Percentiles rank a stretch among this genome's conserved stretches.
These are phyloP conservation scores for Heliconius hermathena DNA, from an alignment of 1,140 invertebrate genomes.

Conservation along the genomic window DNA sequence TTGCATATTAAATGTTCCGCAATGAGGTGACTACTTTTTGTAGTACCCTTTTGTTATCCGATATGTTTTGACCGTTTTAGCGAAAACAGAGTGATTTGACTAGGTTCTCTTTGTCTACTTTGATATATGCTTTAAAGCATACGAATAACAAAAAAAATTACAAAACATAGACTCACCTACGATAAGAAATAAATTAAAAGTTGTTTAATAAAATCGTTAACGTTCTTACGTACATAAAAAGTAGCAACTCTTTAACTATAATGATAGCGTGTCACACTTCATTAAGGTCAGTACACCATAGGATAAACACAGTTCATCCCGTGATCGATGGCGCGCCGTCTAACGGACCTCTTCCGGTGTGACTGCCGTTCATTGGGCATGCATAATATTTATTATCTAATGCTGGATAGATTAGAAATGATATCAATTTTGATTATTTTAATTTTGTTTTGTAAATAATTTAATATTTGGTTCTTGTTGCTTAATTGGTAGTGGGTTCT, in stretches of 20 bases:
- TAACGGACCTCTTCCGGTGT: constrained; percentile 55
- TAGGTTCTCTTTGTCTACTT: too few species aligned
- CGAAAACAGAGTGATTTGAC: too few species aligned
- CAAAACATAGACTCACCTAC: too few species aligned
- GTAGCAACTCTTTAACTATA: constrained; percentile 17
- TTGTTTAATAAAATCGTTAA: too few species aligned
- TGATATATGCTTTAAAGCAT: too few species aligned
- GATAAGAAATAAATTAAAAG: too few species aligned
- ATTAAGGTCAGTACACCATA: constrained; percentile 40
- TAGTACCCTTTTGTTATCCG: too few species aligned
- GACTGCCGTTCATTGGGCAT: constrained; percentile 15
- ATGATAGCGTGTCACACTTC: constrained; percentile 35
- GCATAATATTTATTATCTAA: constrained; percentile 18
- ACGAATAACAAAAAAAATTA: too few species aligned
- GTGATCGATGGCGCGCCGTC: constrained; percentile 48
- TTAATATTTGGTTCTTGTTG: background rate
- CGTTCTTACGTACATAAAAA: background rate
- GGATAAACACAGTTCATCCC: constrained; percentile 43
- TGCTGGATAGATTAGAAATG: background rate
- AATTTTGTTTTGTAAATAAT: background rate
- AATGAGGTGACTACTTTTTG: too few species aligned
- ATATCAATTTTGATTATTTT: background rate
- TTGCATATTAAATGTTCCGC: too few species aligned
- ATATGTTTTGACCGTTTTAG: too few species aligned
- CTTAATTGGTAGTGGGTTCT: background rate